A percentile compares a stretch with the other conserved stretches of the same genome.
Evolutionary conservation across 2,888 invertebrate genomes (phyloP).

Genomic region (Lochmaea capreae): DNA sequence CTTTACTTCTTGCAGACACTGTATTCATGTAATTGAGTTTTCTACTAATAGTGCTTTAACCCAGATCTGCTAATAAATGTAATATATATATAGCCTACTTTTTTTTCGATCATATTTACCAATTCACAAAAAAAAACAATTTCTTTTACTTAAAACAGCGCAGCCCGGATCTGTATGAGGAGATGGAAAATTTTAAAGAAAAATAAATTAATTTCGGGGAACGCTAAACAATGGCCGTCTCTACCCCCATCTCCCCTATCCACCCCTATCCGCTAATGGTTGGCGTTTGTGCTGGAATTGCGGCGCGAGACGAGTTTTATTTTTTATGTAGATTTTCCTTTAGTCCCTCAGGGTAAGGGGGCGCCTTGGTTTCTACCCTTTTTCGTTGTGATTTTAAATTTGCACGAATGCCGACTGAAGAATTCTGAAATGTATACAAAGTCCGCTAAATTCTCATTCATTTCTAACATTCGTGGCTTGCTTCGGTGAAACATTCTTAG

Average conservation of each 20-base stretch:
- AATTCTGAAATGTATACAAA: constrained; percentile 1
- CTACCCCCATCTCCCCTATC: constrained; percentile 37
- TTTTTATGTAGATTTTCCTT: constrained; percentile 64
- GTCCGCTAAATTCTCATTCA: constrained; percentile 7
- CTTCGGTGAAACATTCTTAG: background rate
- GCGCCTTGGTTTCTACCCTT: constrained; percentile 55
- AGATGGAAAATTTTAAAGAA: constrained; percentile 34
- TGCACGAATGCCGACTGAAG: constrained; percentile 11
- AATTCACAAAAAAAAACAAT: background rate
- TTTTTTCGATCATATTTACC: background rate
- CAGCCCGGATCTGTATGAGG: constrained; percentile 11
- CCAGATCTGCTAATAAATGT: too few relatives aligned
- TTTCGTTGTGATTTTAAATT: constrained; percentile 51
- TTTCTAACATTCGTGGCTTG: background rate
- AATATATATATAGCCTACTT: too few relatives aligned
- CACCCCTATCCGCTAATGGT: constrained; percentile 61
- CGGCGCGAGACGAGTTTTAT: constrained; percentile 64
- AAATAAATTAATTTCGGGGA: constrained; percentile 67
- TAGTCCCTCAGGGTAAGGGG: constrained; percentile 53
- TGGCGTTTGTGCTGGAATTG: constrained; percentile 66
- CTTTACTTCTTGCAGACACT: too few relatives aligned
- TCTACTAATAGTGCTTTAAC: too few relatives aligned
- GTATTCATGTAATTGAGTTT: too few relatives aligned
- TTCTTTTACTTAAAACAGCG: background rate
- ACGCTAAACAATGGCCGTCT: constrained; percentile 68